Evolutionary conservation across 2,797 vertebrate genomes (phyloP), one percentile per base, ranked within the genome.

Genomic region (Oreortyx pictus): DNA sequence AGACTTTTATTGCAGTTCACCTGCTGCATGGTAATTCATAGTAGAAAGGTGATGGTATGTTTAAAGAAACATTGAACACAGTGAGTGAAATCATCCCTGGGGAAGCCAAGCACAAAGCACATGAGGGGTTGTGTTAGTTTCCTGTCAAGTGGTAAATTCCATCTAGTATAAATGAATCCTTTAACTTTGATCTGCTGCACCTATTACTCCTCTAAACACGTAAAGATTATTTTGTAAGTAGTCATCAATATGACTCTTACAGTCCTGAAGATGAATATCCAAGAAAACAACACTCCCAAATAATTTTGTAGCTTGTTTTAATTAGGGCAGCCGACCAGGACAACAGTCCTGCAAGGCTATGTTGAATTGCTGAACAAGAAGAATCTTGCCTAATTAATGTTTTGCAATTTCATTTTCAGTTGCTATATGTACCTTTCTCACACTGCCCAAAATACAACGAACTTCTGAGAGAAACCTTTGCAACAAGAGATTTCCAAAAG

Each of bases 391-490:
- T 92, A 91, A 92, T 43, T 68, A 70, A 46, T 10, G 7, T 84
- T 82, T 86, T 94, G 81, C 56, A 92, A 96, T 79, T 89, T 77
- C 96, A 57, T 83, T 93, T 81, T 54, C 89, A 98, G 97, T 74
- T 98, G 95, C 90, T 98, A 4, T 77, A 86, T 44, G 73, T 98
- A 78, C 97, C 97, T 82, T 95, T 90, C 80, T 74, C 20, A 46
- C 90, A 92, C 62, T 98, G 98, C 47, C 95, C 97, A 82, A 96
- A 90, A 54, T 96, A 97, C 93, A 73, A 94, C 3, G 15, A 97
- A 71, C 97, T 98, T 68, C 24, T 93, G 54, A 93, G 80, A 16
- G 96, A 97, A 93, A 97, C 97, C 39, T 94, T 96, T 80, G 67
- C 67, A 57, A 96, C 96, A 4, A 60, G 80, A 33, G 77, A 95